Conservation (phyloP, 2,888 invertebrate species). For the Tipula helvola region DNA sequence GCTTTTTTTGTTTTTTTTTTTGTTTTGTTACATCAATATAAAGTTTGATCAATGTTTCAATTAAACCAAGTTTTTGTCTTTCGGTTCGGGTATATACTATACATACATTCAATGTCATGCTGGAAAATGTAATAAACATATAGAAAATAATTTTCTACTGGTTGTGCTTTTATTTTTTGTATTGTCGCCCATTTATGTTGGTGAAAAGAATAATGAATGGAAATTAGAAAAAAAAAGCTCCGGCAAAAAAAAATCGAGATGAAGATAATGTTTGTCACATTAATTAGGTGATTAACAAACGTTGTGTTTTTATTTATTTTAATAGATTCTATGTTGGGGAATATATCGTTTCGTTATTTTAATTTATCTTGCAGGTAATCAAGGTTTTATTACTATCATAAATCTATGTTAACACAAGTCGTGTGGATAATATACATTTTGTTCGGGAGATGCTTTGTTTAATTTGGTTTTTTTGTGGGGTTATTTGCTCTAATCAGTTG, state of each 20-base stretch:
- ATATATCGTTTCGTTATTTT: background rate
- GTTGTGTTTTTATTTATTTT: background rate
- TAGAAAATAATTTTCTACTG: background rate
- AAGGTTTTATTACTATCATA: background rate
- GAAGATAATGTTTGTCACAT: background rate
- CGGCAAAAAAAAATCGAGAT: background rate
- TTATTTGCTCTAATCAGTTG: no score
- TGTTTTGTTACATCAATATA: background rate
- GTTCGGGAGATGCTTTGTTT: no score
- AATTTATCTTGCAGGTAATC: background rate
- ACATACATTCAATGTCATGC: background rate
- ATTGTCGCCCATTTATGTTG: background rate
- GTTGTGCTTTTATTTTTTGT: background rate
- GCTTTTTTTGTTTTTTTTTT: no score
- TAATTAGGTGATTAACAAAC: slow-evolving; percentile 4
- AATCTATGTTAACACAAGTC: background rate
- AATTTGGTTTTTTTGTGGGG: no score
- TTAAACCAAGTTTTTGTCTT: background rate
- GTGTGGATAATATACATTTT: background rate
- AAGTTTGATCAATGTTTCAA: slow-evolving; percentile 4
- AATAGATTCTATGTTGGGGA: background rate
- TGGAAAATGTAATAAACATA: background rate
- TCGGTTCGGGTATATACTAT: background rate
- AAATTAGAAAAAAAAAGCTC: background rate
- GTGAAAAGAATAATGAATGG: background rate